Evolutionary conservation across 2,888 invertebrate genomes (phyloP), one percentile per base, ranked within the genome.

Genomic region (Scaeva pyrastri): DNA sequence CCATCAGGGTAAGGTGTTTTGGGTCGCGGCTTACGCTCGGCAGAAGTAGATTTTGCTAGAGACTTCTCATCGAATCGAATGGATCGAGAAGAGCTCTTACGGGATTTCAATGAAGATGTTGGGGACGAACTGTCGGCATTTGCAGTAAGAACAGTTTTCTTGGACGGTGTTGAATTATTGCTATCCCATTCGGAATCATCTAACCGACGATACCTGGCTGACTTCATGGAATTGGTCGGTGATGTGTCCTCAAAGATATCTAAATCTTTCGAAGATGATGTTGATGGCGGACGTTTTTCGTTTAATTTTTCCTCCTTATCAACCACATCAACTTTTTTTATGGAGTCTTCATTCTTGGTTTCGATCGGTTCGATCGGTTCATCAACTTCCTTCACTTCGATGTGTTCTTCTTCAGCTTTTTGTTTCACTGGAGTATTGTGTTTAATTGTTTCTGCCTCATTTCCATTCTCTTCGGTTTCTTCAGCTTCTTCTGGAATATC

Each of bases 1-100:
- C 88, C 89, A 14, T 91, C 91, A 1, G 92, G 92, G 45, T 90
- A 92, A 0, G 92, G 92, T 3, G 92, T 92, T 21, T 88, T 90
- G 0, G 92, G 92, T 10, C 92, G 91, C 12, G 90, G 64, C 6
- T 89, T 88, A 23, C 90, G 90, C 2, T 90, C 90, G 52, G 72
- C 73, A 2, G 88, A 85, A 19, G 68, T 43, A 8, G 76, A 36
- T 48, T 88, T 88, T 10, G 78, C 39, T 12, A 89, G 16, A 58
- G 89, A 75, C 23, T 62, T 79, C 74, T 88, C 64, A 75, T 90
- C 88, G 43, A 90, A 89, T 52, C 89, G 89, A 21, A 90, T 81
- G 0, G 90, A 90, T 26, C 84, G 86, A 3, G 71, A 58, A 2
- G 90, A 90, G 16, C 64, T 71, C 19, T 88, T 89, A 5, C 83